Evolutionary conservation across 2,113 vertebrate species (phyloP).

Genomic region (Nerophis ophidion): DNA sequence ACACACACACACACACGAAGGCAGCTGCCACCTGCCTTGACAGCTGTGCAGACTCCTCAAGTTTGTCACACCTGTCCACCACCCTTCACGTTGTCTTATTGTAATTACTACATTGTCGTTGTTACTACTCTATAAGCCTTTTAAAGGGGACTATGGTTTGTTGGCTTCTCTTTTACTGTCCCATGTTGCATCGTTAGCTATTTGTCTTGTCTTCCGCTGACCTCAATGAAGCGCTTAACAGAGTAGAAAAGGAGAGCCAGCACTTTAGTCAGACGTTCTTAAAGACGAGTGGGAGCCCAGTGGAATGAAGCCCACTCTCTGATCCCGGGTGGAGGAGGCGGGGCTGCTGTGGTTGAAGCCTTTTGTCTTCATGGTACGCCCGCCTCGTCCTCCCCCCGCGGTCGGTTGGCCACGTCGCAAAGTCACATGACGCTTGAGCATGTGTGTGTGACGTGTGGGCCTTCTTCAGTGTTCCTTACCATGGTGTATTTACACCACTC

Average conservation of each 20-base stretch:
- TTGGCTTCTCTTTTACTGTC: background rate
- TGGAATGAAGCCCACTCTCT: conserved; percentile 29
- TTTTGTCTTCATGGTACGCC: conserved; percentile 15
- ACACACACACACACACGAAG: conserved; percentile 18
- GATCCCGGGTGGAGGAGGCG: conserved; percentile 41
- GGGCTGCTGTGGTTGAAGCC: conserved; percentile 42
- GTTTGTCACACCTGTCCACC: conserved; percentile 26
- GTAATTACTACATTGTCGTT: background rate
- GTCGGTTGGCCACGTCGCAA: conserved; percentile 8
- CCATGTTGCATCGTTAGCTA: background rate
- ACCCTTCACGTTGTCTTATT: conserved; percentile 21
- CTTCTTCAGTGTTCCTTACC: no score
- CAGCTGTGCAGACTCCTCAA: conserved; percentile 46
- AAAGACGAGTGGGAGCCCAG: background rate
- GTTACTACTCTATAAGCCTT: background rate
- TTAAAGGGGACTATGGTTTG: conserved; percentile 10
- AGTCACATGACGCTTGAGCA: background rate
- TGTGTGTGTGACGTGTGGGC: no score
- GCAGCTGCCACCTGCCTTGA: conserved; percentile 34
- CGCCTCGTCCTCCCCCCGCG: no score
- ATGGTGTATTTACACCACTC: no score
- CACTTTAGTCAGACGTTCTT: conserved; percentile 43
- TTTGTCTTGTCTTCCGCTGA: conserved; percentile 18
- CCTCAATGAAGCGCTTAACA: conserved; percentile 35
- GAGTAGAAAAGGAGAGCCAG: conserved; percentile 30